phyloP scores from a whole-genome alignment of 2,888 invertebrate genomes.

The Globia sparganii region DNA sequence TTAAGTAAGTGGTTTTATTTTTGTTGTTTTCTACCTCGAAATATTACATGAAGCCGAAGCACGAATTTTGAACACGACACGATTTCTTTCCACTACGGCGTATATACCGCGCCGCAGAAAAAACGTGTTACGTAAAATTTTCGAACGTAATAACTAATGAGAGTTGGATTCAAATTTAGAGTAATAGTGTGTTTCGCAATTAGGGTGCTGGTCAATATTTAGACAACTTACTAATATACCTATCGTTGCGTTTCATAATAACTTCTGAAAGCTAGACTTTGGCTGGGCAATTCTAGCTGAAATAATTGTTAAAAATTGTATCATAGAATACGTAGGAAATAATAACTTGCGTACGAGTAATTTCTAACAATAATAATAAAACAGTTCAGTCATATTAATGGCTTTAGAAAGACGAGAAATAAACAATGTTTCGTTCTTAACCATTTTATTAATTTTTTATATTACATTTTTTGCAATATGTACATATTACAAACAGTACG shows the following conservation, averaged over 20 bases:
- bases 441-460: constrained; percentile 51
- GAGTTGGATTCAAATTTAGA: too few species aligned
- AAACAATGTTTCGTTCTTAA: constrained; percentile 50
- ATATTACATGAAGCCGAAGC: not conserved
- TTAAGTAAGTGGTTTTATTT: constrained; percentile 9
- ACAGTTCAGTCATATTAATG: not conserved
- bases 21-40: not conserved
- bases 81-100: too few species aligned
- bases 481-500: constrained; percentile 72
- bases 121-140: too few species aligned
- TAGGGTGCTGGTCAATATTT: not conserved
- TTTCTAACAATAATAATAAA: not conserved
- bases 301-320: not conserved
- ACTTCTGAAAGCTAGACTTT: too few species aligned
- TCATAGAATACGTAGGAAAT: not conserved
- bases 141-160: too few species aligned
- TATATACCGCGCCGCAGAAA: too few species aligned
- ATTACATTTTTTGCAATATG: constrained; percentile 71
- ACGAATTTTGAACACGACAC: too few species aligned
- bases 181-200: too few species aligned
- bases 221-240: not conserved
- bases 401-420: constrained; percentile 14
- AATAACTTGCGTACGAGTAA: not conserved
- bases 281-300: not conserved
- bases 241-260: too few species aligned